Evolutionary conservation across 2,888 invertebrate species (phyloP).

Genomic region (Frankliniella intonsa): DNA sequence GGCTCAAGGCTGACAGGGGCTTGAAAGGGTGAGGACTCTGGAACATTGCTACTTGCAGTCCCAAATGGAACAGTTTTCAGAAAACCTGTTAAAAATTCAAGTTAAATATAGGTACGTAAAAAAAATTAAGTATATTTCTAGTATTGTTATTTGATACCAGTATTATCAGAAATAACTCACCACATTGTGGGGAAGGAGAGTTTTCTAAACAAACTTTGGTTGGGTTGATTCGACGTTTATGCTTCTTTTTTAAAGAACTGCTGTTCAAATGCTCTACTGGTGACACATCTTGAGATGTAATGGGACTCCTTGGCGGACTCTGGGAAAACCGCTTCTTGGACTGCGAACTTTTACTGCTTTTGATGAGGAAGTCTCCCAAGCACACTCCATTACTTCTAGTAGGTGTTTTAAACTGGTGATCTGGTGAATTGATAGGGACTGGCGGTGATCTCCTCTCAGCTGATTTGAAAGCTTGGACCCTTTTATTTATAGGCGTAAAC

Average conservation of each 20-base stretch:
- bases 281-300: background rate
- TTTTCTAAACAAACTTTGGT: background rate
- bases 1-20: background rate
- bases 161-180: too few species aligned
- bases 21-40: background rate
- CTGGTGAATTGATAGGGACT: background rate
- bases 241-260: background rate
- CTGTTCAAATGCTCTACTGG: background rate
- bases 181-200: background rate
- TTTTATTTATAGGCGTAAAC: background rate
- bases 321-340: background rate
- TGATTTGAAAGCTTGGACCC: slow-evolving; percentile 7
- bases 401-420: background rate
- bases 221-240: background rate
- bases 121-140: background rate
- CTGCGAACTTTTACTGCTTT: background rate
- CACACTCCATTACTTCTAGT: background rate
- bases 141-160: too few species aligned
- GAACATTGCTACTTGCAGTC: background rate
- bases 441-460: background rate
- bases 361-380: background rate
- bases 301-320: background rate
- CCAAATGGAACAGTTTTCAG: background rate
- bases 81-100: background rate
- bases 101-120: background rate